Evolutionary conservation across 64 coral and sea anemone species (phyloP).

Genomic region (Catalaphyllia jardinei): DNA sequence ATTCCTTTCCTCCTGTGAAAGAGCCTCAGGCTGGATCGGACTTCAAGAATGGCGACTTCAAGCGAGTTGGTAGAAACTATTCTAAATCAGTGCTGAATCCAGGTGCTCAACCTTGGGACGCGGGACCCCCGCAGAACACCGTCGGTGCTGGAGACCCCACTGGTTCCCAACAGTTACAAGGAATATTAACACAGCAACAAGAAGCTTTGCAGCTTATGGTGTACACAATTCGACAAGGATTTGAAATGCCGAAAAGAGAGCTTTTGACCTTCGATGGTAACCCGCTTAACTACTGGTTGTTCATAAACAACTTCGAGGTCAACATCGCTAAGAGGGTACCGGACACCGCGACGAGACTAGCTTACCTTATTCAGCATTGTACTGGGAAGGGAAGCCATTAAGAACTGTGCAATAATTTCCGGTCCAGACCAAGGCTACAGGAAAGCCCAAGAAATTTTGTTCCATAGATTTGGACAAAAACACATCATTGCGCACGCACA

Average conservation of each 20-base stretch:
- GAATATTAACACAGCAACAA: background rate
- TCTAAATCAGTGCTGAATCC: background rate
- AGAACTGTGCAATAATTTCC: too few species aligned
- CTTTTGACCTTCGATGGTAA: slow-evolving; percentile 37
- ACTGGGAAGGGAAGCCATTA: slow-evolving; percentile 22
- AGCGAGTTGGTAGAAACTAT: background rate
- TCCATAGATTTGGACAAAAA: too few species aligned
- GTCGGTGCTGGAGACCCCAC: background rate
- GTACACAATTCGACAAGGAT: background rate
- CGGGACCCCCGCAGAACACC: background rate
- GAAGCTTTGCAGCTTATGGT: background rate
- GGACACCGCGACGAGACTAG: background rate
- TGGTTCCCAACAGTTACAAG: background rate
- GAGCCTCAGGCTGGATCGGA: background rate
- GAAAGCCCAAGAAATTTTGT: too few species aligned
- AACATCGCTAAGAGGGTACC: background rate
- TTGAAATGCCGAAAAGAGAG: slow-evolving; percentile 7
- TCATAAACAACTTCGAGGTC: slow-evolving; percentile 33
- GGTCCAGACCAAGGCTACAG: too few species aligned
- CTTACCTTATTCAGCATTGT: slow-evolving; percentile 33
- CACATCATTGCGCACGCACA: too few species aligned
- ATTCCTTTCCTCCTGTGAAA: background rate
- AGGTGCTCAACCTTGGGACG: background rate
- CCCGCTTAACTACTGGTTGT: slow-evolving; percentile 40
- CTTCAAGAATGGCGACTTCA: background rate